These are phyloP conservation scores for Rhyacophila brunnea DNA, from an alignment of 1,140 invertebrate genomes.

Conservation along the genomic window DNA sequence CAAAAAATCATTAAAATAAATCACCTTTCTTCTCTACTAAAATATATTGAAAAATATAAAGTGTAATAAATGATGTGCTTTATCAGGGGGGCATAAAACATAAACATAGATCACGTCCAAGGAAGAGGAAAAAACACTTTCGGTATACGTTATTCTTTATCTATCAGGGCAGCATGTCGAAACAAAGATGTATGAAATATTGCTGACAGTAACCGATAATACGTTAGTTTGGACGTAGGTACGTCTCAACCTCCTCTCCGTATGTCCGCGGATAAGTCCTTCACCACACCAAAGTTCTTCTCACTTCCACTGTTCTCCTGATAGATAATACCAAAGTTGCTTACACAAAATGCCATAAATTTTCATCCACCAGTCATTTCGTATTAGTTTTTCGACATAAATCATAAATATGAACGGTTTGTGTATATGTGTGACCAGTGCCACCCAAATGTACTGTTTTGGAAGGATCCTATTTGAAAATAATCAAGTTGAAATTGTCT, in stretches of 20 bases:
- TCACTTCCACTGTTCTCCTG: slow-evolving; percentile 19
- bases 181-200: slow-evolving; percentile 36
- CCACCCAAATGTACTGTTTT: no score
- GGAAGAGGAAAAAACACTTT: slow-evolving; percentile 21
- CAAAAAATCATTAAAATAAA: no score
- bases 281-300: slow-evolving; percentile 11
- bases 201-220: slow-evolving; percentile 34
- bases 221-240: slow-evolving; percentile 22
- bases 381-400: slow-evolving; percentile 37
- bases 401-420: slow-evolving; percentile 33
- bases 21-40: no score
- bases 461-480: no score
- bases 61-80: slow-evolving; percentile 27
- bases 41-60: slow-evolving; percentile 25
- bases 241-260: slow-evolving; percentile 3
- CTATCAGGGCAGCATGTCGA: slow-evolving; percentile 35
- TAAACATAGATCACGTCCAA: slow-evolving; percentile 31
- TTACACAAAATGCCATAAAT: slow-evolving; percentile 36
- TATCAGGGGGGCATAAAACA: slow-evolving; percentile 23
- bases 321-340: slow-evolving; percentile 36
- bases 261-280: slow-evolving; percentile 17
- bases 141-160: slow-evolving; percentile 30
- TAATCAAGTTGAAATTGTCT: no score
- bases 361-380: slow-evolving; percentile 36
- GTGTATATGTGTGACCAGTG: background rate